These are phyloP conservation scores for Pogonomyrmex barbatus DNA, from an alignment of 1,140 invertebrate genomes.

Conservation along the genomic window DNA sequence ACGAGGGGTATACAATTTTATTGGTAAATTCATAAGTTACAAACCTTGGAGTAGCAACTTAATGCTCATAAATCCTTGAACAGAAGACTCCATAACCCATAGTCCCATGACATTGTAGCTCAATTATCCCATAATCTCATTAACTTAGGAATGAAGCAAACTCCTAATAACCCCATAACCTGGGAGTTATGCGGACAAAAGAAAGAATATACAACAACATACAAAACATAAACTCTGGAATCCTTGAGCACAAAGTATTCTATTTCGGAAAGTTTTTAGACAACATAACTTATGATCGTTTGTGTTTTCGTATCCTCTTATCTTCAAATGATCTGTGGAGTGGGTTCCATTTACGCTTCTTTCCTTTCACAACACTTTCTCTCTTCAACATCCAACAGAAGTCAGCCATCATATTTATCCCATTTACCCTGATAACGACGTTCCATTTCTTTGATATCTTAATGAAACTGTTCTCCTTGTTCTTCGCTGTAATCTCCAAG, in stretches of 20 bases:
- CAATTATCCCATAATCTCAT: no score
- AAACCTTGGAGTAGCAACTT: no score
- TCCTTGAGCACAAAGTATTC: not conserved
- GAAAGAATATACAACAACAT: not conserved
- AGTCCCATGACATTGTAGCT: no score
- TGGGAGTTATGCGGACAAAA: not conserved
- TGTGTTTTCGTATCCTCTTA: not conserved
- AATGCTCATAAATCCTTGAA: no score
- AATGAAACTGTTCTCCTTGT: not conserved
- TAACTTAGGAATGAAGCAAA: no score
- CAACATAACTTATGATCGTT: not conserved
- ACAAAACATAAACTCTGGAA: not conserved
- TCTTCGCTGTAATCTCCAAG: no score
- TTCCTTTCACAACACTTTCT: constrained; percentile 4
- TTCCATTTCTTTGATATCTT: constrained; percentile 9
- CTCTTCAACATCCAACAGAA: not conserved
- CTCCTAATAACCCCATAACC: not conserved
- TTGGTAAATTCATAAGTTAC: no score
- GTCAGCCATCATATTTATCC: not conserved
- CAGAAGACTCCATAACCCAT: no score
- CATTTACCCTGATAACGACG: not conserved
- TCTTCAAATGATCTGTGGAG: constrained; percentile 4
- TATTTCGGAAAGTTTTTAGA: constrained; percentile 12
- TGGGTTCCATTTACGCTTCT: not conserved
- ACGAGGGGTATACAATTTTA: no score